phyloP scores from a whole-genome alignment of 2,797 vertebrate species.

The Petrocephalus sullivani region DNA sequence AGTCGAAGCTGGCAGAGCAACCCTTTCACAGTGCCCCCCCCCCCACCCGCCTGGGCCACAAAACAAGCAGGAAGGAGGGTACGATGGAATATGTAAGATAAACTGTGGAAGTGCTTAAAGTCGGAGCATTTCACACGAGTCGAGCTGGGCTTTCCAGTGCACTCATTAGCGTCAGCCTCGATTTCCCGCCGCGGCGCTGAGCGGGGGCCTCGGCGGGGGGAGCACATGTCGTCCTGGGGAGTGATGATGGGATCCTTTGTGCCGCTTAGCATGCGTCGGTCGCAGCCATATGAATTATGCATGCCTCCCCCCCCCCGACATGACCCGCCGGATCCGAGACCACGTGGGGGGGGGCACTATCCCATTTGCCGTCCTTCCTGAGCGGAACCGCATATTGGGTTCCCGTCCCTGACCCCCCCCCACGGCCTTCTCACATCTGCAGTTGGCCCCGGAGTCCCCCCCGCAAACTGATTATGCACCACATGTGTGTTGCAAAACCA shows the following conservation, averaged over 20 bases:
- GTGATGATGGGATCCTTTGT: slow-evolving; percentile 20
- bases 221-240: slow-evolving; percentile 5
- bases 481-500: slow-evolving; percentile 18
- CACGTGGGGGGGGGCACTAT: neutral
- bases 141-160: neutral
- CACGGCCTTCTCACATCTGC: neutral
- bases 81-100: neutral
- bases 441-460: neutral
- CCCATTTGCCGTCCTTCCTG: neutral
- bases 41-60: neutral
- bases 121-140: slow-evolving; percentile 17
- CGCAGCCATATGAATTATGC: slow-evolving; percentile 6
- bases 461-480: slow-evolving; percentile 15
- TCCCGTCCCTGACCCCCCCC: neutral
- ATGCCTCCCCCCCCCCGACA: neutral
- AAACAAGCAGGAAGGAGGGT: neutral
- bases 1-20: neutral
- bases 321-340: neutral
- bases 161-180: slow-evolving; percentile 12
- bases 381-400: neutral
- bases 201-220: neutral
- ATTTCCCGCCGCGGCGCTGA: neutral
- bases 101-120: neutral
- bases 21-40: too few species aligned
- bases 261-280: neutral